Percentiles rank a stretch among this genome's conserved stretches.
These are phyloP conservation scores for Neoitamus cyanurus DNA, from an alignment of 2,888 invertebrate species.

Conservation along the genomic window DNA sequence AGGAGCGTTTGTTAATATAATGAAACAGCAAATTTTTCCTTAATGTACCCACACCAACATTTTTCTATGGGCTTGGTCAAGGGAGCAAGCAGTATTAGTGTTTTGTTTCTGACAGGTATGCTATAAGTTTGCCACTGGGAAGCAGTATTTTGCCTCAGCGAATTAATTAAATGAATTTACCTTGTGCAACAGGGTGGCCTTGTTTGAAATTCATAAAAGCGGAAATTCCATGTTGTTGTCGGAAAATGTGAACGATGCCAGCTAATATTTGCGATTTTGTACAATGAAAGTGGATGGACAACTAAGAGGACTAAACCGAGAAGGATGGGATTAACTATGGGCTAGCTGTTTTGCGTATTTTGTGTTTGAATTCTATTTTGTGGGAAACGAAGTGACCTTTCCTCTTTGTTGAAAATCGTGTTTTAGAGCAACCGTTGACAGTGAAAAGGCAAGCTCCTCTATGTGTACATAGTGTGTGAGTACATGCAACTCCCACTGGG, in stretches of 20 bases:
- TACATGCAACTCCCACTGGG: background rate
- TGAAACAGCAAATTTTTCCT: background rate
- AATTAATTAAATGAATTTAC: background rate
- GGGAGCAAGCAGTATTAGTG: background rate
- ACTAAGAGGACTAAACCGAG: background rate
- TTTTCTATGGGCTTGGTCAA: background rate
- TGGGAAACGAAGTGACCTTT: background rate
- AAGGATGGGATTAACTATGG: background rate
- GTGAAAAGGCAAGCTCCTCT: background rate
- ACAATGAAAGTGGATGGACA: background rate
- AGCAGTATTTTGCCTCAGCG: background rate
- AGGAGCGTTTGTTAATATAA: background rate
- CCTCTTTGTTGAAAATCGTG: background rate
- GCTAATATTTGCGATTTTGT: background rate
- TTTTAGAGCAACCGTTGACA: background rate
- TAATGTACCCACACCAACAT: background rate
- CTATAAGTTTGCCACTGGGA: background rate
- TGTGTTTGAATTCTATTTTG: background rate
- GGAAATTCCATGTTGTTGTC: background rate
- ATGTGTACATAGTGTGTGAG: too few species aligned
- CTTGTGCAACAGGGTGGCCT: background rate
- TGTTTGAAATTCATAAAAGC: background rate
- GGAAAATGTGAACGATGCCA: background rate
- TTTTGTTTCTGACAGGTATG: background rate
- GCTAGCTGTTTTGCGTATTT: background rate